Base-by-base conservation (phyloP, 2,113 vertebrate genomes). In the Mungos mungo region DNA sequence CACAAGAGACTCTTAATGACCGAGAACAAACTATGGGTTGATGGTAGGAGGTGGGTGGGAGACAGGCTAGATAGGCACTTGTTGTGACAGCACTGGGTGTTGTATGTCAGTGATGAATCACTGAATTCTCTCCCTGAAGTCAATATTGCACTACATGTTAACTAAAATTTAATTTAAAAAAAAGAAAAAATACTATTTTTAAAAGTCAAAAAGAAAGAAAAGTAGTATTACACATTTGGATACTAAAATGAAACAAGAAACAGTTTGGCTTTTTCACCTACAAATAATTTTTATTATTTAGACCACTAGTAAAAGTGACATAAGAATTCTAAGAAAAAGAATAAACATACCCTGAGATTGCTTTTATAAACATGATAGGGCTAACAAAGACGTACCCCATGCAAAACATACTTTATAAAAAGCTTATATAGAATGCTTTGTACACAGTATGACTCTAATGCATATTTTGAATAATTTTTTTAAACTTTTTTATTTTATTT, bases 381-480 rank as follows among this genome's bases (percentile, higher is more conserved):
- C 25, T 76, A 74, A 93, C 47, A 79, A 95, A 92, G 69, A 25
- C 41, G 57, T 93, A 88, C 13, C 8, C 8, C 45, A 93, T 45
- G 47, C 45, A 96, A 96, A 96, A 76, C 19, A 89, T n/a, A 92
- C 35, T 93, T 84, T 77, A 66, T 66, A 79, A 85, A 97, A 95
- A 92, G 60, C 31, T 90, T 76, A n/a, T 25, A 72, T 13, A 85
- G 72, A 93, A 90, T 54, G 14, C 27, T 80, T 57, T 87, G 15
- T 80, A 92, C 33, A 74, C 5, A 85, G 27, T 76, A 90, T 57
- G 47, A 16, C 35, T 87, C 92, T 84, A 87, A 74, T 88, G 81
- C 90, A 80, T 74, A 83, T 65, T 45, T 88, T 57, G 93, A 96
- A 27, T 93, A 71, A 82, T 60, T 8, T 60, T 60, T 60, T 60